These are phyloP conservation scores for Penaeus monodon DNA, from an alignment of 2,888 invertebrate species.

Conservation along the genomic window DNA sequence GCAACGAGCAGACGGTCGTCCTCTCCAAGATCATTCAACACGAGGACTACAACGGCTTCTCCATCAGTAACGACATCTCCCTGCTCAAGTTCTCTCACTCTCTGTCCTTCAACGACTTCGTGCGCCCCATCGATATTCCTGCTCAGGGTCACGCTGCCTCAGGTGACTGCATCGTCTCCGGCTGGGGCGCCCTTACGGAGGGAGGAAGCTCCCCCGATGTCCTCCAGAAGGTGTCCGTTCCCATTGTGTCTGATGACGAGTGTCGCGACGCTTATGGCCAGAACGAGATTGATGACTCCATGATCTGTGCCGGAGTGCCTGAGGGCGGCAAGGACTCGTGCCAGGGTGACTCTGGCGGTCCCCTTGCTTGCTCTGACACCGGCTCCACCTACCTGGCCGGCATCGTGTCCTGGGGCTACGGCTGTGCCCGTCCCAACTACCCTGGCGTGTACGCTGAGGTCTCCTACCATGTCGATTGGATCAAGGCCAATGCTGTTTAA, in stretches of 20 bases:
- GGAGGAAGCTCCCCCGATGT: slow-evolving; percentile 33
- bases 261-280: slow-evolving; percentile 64
- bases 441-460: slow-evolving; percentile 66
- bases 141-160: slow-evolving; percentile 44
- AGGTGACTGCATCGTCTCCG: slow-evolving; percentile 64
- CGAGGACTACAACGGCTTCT: slow-evolving; percentile 39
- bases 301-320: slow-evolving; percentile 66
- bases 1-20: slow-evolving; percentile 34
- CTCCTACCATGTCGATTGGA: slow-evolving; percentile 66
- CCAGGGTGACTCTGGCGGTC: slow-evolving; percentile 67
- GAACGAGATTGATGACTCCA: slow-evolving; percentile 63
- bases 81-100: slow-evolving; percentile 38
- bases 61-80: slow-evolving; percentile 53
- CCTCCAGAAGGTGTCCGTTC: slow-evolving; percentile 65
- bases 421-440: slow-evolving; percentile 65
- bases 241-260: slow-evolving; percentile 64
- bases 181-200: slow-evolving; percentile 63
- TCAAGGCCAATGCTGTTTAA: slow-evolving; percentile 38
- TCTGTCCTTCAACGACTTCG: slow-evolving; percentile 47
- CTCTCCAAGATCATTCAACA: slow-evolving; percentile 49
- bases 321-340: slow-evolving; percentile 66
- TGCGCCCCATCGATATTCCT: slow-evolving; percentile 40
- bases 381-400: slow-evolving; percentile 64
- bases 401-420: slow-evolving; percentile 66
- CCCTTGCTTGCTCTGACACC: slow-evolving; percentile 62